Percentiles rank a stretch among this genome's conserved stretches.
phyloP scores from a whole-genome alignment of 2,888 invertebrate genomes.

The Tigriopus californicus region DNA sequence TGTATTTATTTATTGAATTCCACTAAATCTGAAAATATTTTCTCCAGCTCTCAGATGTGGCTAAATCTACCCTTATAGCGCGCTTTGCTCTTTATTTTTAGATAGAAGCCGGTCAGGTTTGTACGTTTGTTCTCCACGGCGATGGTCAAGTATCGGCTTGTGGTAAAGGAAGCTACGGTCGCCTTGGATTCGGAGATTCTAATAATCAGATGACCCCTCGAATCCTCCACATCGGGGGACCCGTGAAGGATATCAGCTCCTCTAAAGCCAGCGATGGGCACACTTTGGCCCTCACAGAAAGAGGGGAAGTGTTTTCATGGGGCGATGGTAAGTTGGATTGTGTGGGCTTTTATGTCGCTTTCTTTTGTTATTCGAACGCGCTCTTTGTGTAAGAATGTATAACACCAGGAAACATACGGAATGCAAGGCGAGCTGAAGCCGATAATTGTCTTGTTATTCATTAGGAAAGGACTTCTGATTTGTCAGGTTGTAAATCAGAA shows the following conservation, averaged over 20 bases:
- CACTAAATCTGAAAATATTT: too few species aligned
- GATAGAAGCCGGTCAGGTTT: conserved; percentile 44
- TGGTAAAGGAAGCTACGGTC: conserved; percentile 43
- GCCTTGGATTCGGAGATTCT: conserved; percentile 42
- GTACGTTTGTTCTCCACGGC: conserved; percentile 39
- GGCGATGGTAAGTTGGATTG: conserved; percentile 31
- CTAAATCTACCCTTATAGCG: too few species aligned
- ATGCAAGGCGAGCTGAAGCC: too few species aligned
- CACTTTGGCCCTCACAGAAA: conserved; percentile 35
- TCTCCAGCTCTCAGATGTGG: too few species aligned
- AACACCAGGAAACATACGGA: too few species aligned
- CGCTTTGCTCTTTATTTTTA: conserved; percentile 22
- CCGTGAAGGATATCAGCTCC: conserved; percentile 34
- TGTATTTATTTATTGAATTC: too few species aligned
- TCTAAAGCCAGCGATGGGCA: conserved; percentile 41
- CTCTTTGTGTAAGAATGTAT: too few species aligned
- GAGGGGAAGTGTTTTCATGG: conserved; percentile 37
- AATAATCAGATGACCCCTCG: conserved; percentile 39
- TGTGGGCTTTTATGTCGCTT: conserved; percentile 5
- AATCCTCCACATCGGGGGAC: conserved; percentile 34
- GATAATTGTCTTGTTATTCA: too few species aligned
- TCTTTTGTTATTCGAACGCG: too few species aligned
- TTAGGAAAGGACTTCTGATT: too few species aligned
- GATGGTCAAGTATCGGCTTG: conserved; percentile 40
- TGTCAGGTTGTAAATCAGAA: too few species aligned